Evolutionary conservation across 2,797 vertebrate genomes (phyloP).

Genomic region (Rhinophrynus dorsalis): DNA sequence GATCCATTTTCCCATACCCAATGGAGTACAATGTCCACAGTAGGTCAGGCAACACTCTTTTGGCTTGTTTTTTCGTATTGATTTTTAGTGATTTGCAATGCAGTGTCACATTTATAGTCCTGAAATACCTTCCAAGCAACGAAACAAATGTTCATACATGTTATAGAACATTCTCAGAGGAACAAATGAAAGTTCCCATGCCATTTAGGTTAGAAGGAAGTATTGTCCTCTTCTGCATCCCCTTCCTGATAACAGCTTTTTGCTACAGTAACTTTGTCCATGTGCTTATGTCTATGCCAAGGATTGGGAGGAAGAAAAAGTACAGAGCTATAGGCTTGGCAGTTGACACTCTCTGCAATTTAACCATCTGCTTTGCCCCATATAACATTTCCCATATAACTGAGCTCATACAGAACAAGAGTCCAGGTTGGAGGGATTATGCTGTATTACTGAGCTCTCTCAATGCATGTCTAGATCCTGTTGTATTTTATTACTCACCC

Average conservation of each 20-base stretch:
- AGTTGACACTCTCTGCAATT: conserved; percentile 69
- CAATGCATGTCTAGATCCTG: conserved; percentile 83
- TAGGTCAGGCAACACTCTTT: conserved; percentile 20
- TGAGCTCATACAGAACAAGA: conserved; percentile 67
- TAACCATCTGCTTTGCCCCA: conserved; percentile 77
- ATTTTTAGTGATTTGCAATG: conserved; percentile 52
- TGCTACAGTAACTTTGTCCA: conserved; percentile 80
- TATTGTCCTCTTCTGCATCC: conserved; percentile 78
- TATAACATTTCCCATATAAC: conserved; percentile 85
- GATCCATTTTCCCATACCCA: conserved; percentile 58
- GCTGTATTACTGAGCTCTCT: conserved; percentile 77
- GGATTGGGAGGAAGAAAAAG: conserved; percentile 64
- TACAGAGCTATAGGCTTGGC: conserved; percentile 76
- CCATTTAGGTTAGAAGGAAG: conserved; percentile 76
- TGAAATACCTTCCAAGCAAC: too few species aligned
- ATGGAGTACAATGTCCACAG: conserved; percentile 56
- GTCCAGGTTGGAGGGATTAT: conserved; percentile 68
- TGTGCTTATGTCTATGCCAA: conserved; percentile 69
- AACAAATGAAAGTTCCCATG: conserved; percentile 69
- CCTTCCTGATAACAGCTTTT: conserved; percentile 77
- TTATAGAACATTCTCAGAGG: conserved; percentile 67
- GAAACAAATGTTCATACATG: conserved; percentile 61
- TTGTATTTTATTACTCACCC: conserved; percentile 86
- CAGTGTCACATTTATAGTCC: conserved; percentile 56
- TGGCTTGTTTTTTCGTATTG: conserved; percentile 58